Base-by-base conservation (phyloP, 2,888 invertebrate species). In the Acheta domesticus region DNA sequence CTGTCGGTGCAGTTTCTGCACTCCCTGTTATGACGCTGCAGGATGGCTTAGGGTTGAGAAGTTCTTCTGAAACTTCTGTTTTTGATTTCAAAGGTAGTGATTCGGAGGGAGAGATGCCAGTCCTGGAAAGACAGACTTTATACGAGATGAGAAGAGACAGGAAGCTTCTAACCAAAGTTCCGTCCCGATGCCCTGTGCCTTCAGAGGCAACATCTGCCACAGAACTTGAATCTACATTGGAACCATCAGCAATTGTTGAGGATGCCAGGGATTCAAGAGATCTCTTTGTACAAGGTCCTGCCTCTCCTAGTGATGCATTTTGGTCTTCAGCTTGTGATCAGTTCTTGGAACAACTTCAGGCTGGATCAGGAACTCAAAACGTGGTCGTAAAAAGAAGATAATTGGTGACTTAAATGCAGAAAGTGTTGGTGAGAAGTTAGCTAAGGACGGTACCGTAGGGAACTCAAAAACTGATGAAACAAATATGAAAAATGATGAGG, bases 281-380 rank as follows among this genome's bases (percentile, higher is more conserved):
- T 21, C 20, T 48, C 8, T 11, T 50, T 19, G 50, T 48, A 19
- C 73, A 36, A 49, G 49, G 62, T 8, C 50, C 78, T 23, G 75
- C 74, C 11, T 78, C 79, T 16, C 77, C 80, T 12, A 19, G 80
- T 36, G 82, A 90, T 84, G 86, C 88, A 79, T 86, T 88, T 84
- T 95, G 94, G 91, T 89, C 90, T 78, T 91, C 89, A 84, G 91
- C 94, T 21, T 94, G 94, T 87, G 93, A 94, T 86, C 92, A 89
- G 86, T 93, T 95, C 85, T 90, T 94, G 86, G 93, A 94, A 85
- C 93, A 94, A 86, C 86, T 95, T 76, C 91, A 91, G 86, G 89
- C 86, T 82, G 90, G 91, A 75, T 85, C 86, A 76, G 88, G 88
- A 79, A 88, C 88, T 78, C 91, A 91, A 85, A 91, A 85, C 89